Base-by-base conservation (phyloP, 2,797 vertebrate genomes). In the Rhinella marina region DNA sequence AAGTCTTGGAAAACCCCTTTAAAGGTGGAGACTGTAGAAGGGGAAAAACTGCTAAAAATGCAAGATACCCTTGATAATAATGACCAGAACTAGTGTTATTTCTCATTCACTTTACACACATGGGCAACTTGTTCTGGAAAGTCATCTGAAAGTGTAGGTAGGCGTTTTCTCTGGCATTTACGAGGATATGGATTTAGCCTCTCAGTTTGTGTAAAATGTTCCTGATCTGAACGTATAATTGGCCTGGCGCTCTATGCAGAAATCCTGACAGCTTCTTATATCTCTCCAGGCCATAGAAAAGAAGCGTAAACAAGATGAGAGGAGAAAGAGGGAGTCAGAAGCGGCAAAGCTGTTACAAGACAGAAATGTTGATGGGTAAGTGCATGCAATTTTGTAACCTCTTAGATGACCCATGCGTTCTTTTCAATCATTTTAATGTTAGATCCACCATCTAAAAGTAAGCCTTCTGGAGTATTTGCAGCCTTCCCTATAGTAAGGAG, bases 361-460 rank as follows among this genome's bases (percentile, higher is more conserved):
- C 88, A 97, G 93, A 92, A 96, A 99, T 11, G 97, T 97, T 3
- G 98, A 99, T 87, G 98, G 98, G 98, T 99, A 62, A 83, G 97
- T 95, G 27, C 1, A 19, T 16, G 19, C 4, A 1, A 2, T 56
- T 56, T 56, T 56, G 19, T 41, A 32, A 25, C 54, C 23, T 11
- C 21, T n/a, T 52, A 12, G 19, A 50, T 23, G n/a, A 75, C 21
- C 48, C 41, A 41, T 41, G 16, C 68, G 13, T 73, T 41, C 1
- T 75, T 23, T 50, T 50, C 72, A 75, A 4, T 75, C 72, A 50
- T 50, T 21, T 21, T 23, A 75, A 13, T 12, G 41, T 48, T 12
- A 50, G 8, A 41, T 41, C 17, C 29, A 41, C 41, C 41, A 41
- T 41, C 32, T 32, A 32, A 32, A 32, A 32, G 32, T 32, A 32